Conservation (phyloP, 2,888 invertebrate species). For the Ophioninae sp. region DNA sequence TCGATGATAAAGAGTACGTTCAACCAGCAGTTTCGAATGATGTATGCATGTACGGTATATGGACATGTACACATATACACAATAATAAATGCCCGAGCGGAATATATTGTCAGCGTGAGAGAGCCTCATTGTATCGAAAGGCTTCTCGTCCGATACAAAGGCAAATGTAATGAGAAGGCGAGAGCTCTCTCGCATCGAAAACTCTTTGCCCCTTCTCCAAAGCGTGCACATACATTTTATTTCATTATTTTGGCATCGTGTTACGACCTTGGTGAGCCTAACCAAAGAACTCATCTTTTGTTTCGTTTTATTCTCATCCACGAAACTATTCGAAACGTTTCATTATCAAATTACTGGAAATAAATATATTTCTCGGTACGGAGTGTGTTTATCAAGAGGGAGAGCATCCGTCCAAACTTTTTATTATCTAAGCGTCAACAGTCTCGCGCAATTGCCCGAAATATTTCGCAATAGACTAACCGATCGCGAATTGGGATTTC, state of each 20-base stretch:
- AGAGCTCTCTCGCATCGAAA: slow-evolving; percentile 11
- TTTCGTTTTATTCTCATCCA: background rate
- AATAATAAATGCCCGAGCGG: slow-evolving; percentile 3
- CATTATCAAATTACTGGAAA: too few species aligned
- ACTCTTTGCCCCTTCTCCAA: background rate
- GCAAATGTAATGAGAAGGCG: background rate
- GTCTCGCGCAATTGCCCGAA: slow-evolving; percentile 7
- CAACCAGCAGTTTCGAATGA: slow-evolving; percentile 10
- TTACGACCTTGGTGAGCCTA: background rate
- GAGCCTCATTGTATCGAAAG: slow-evolving; percentile 7
- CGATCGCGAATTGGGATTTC: background rate
- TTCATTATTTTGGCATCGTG: background rate
- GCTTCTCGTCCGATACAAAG: slow-evolving; percentile 10
- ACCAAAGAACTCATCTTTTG: background rate
- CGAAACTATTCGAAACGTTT: background rate
- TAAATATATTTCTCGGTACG: background rate
- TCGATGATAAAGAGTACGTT: slow-evolving; percentile 20
- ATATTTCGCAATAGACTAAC: background rate
- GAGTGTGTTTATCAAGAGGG: background rate
- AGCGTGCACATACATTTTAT: background rate
- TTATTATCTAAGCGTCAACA: slow-evolving; percentile 13
- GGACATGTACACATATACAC: background rate
- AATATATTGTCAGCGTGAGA: slow-evolving; percentile 7
- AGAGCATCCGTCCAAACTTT: background rate
- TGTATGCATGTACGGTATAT: background rate